Conservation (phyloP, 2,113 vertebrate genomes). For the Trematocara zebra region DNA sequence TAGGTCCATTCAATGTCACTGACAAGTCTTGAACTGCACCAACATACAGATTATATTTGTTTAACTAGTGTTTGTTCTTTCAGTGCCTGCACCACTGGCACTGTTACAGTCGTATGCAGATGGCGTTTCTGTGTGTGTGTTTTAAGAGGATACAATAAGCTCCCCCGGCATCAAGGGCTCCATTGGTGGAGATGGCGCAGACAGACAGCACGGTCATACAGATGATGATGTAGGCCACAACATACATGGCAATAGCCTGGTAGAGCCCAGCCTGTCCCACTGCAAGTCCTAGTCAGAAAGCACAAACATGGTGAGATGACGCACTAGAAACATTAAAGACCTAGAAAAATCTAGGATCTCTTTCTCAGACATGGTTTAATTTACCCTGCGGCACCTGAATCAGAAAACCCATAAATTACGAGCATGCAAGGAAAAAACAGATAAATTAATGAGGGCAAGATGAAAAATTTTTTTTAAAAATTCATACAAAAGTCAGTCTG, state of each 20-base stretch:
- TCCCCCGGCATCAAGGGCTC: conserved; percentile 86
- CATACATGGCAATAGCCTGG: conserved; percentile 80
- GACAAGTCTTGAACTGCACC: background rate
- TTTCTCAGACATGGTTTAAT: background rate
- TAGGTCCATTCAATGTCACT: background rate
- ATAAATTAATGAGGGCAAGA: background rate
- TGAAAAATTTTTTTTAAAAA: rapidly evolving
- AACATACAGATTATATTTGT: background rate
- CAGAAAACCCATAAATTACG: background rate
- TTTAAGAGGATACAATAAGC: conserved; percentile 86
- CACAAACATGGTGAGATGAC: background rate
- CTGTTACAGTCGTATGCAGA: background rate
- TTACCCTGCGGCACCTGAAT: background rate
- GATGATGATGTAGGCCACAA: conserved; percentile 89
- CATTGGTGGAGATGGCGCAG: conserved; percentile 90
- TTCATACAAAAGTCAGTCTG: background rate
- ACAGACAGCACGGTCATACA: conserved; percentile 87
- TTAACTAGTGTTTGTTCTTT: background rate
- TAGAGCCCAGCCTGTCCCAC: conserved; percentile 87
- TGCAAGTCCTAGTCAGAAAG: conserved; percentile 76
- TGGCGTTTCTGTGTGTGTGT: background rate
- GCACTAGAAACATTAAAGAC: background rate
- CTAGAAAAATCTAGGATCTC: background rate
- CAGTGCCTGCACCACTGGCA: background rate
- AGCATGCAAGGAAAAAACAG: background rate